Evolutionary conservation across 2,797 vertebrate genomes (phyloP).

Genomic region (Squalus acanthias): DNA sequence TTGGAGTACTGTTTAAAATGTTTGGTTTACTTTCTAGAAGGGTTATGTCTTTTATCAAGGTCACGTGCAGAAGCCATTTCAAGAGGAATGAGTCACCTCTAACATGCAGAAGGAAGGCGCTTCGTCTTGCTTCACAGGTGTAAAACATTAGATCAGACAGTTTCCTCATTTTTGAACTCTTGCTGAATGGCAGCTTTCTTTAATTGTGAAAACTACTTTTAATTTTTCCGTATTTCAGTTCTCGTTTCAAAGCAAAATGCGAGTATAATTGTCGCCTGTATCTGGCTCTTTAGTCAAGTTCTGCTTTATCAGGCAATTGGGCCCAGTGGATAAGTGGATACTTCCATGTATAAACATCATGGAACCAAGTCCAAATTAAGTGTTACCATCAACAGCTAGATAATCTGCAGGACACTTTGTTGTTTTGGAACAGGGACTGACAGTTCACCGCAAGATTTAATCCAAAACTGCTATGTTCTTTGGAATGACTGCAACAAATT

Average conservation of each 20-base stretch:
- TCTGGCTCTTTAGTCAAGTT: background rate
- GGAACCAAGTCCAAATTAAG: background rate
- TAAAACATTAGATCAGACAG: too few species aligned
- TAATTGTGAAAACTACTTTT: too few species aligned
- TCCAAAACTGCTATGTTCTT: background rate
- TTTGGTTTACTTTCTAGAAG: too few species aligned
- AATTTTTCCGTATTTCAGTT: background rate
- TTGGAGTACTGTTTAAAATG: too few species aligned
- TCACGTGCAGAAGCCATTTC: too few species aligned
- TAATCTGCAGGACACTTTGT: background rate
- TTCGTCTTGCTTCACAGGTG: too few species aligned
- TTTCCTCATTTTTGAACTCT: too few species aligned
- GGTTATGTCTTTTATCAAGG: too few species aligned
- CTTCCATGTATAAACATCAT: background rate
- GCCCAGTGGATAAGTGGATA: background rate
- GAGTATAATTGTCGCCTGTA: background rate
- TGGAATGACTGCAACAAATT: background rate
- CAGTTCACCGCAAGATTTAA: background rate
- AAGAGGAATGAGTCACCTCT: too few species aligned
- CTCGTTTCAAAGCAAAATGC: background rate
- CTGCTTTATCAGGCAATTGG: background rate
- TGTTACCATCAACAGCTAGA: background rate
- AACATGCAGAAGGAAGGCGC: too few species aligned
- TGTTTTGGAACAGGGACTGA: background rate
- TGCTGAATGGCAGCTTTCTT: too few species aligned